phyloP scores from a whole-genome alignment of 2,113 vertebrate species.

The Neopipo cinnamomea region DNA sequence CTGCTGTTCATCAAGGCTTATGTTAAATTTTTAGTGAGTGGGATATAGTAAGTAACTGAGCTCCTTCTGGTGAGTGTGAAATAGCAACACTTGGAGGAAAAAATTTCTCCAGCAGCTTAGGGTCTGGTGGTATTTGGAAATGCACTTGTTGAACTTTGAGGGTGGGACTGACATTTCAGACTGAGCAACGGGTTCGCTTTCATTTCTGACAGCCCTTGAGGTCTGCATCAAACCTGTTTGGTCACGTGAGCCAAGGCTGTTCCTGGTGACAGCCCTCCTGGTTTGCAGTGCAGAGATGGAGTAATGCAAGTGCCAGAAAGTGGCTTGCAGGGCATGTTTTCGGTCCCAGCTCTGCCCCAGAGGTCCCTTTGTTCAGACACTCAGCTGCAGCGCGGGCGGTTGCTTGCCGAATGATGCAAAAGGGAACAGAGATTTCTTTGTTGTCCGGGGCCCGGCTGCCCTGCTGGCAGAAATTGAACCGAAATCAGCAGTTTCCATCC shows the following conservation, averaged over 20 bases:
- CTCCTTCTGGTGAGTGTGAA: neutral
- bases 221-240: neutral
- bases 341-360: conserved; percentile 16
- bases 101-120: neutral
- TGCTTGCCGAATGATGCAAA: neutral
- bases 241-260: accelerated
- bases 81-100: neutral
- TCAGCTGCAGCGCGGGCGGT: neutral
- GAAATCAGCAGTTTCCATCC: conserved; percentile 19
- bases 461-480: neutral
- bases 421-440: conserved; percentile 63
- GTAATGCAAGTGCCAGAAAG: neutral
- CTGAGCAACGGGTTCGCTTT: accelerated
- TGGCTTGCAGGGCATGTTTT: neutral
- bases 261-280: neutral
- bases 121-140: neutral
- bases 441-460: neutral
- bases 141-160: neutral
- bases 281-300: neutral
- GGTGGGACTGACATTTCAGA: neutral
- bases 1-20: neutral
- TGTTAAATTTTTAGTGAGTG: neutral
- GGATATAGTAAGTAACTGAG: neutral
- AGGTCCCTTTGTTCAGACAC: conserved; percentile 46
- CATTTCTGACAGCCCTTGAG: neutral